Conservation (phyloP, 2,113 vertebrate species). For the Heterocephalus glaber region DNA sequence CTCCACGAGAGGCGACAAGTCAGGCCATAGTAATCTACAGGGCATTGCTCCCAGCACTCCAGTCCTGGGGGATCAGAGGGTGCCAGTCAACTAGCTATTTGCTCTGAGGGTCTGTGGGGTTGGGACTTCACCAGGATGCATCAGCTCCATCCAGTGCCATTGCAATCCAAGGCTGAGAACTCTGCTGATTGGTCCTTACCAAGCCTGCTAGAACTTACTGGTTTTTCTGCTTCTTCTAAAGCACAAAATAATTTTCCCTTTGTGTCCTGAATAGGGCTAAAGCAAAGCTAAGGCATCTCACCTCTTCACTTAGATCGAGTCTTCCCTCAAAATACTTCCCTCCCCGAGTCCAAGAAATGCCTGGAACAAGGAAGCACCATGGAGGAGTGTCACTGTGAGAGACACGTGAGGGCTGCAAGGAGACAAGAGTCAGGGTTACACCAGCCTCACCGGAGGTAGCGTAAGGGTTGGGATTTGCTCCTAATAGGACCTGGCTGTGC, state of each 20-base stretch:
- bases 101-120: not conserved
- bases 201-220: not conserved
- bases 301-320: not conserved
- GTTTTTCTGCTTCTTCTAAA: not conserved
- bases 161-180: not conserved
- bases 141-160: not conserved
- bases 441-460: not conserved
- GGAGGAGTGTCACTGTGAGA: no score
- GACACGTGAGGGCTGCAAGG: not conserved
- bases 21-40: no score
- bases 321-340: not conserved
- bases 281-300: not conserved
- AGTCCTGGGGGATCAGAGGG: not conserved
- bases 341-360: not conserved
- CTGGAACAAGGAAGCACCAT: not conserved
- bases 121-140: not conserved
- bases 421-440: accelerated
- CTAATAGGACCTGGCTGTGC: not conserved
- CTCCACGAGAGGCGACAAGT: no score
- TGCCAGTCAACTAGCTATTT: not conserved
- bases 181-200: not conserved
- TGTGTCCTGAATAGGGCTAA: not conserved
- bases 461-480: not conserved
- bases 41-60: no score
- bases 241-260: not conserved